Percentiles rank a stretch among this genome's conserved stretches.
phyloP scores from a whole-genome alignment of 37 sponge, comb jelly and placozoan genomes.

The Corticium candelabrum region DNA sequence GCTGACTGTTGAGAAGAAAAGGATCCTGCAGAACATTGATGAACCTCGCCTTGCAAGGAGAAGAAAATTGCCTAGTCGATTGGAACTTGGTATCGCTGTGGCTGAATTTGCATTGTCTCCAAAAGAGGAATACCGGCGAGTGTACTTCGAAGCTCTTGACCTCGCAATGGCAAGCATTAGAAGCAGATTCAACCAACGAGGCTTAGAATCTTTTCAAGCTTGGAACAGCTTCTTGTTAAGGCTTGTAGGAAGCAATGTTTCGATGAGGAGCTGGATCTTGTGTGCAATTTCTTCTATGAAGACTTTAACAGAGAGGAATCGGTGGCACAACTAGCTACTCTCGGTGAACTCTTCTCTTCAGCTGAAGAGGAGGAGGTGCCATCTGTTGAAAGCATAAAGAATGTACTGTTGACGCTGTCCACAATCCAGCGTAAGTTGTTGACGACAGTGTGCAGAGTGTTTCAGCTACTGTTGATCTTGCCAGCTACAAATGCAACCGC shows the following conservation, averaged over 20 bases:
- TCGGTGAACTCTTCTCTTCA: slow-evolving; percentile 5
- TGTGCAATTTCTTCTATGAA: too few relatives aligned
- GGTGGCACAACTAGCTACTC: too few relatives aligned
- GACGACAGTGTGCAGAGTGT: slow-evolving; percentile 29
- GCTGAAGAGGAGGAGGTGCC: slow-evolving; percentile 26
- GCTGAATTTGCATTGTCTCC: not conserved
- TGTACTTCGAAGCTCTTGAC: slow-evolving; percentile 32
- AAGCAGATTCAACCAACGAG: slow-evolving; percentile 10
- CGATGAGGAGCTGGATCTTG: too few relatives aligned
- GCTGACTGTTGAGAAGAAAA: not conserved
- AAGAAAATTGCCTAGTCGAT: slow-evolving; percentile 1
- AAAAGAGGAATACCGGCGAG: slow-evolving; percentile 12
- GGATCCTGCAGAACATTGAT: not conserved
- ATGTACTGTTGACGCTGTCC: slow-evolving; percentile 22
- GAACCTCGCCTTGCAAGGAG: slow-evolving; percentile 9
- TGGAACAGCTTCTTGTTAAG: too few relatives aligned
- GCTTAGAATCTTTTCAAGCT: too few relatives aligned
- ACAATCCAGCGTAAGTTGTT: slow-evolving; percentile 7
- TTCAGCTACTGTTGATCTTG: slow-evolving; percentile 50
- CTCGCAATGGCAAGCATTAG: slow-evolving; percentile 5
- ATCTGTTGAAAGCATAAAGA: slow-evolving; percentile 31
- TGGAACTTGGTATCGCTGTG: slow-evolving; percentile 18
- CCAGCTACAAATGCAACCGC: slow-evolving; percentile 39
- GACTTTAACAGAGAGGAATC: too few relatives aligned
- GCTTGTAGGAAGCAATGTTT: too few relatives aligned